Base-by-base conservation (phyloP, 2,113 vertebrate genomes). In the Peromyscus maniculatus region DNA sequence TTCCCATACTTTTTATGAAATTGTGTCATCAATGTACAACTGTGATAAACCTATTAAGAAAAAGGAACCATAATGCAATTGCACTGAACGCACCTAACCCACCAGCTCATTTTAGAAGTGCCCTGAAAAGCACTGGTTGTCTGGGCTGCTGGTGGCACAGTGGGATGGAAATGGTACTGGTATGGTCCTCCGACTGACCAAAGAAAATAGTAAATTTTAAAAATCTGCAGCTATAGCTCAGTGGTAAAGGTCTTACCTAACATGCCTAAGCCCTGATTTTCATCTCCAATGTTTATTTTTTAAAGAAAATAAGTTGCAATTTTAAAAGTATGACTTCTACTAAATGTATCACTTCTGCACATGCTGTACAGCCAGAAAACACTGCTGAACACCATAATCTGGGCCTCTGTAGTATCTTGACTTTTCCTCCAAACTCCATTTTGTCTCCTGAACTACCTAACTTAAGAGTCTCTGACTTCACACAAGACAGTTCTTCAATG, bases 381-480 rank as follows among this genome's bases (percentile, higher is more conserved):
- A 21, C 46, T 75, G 10, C 28, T 33, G 33, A 55, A 46, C 17
- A 43, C 49, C 33, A 7, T 36, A 77, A 75, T 28, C 57, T 57
- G 49, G 33, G 46, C 62, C 52, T 79, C 49, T 71, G 11, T 24
- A 49, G 15, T 67, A 19, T 90, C 62, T 77, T 91, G 8, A 52
- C 46, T 75, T 91, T 89, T n/a, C 2, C 10, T 87, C 0, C 15
- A 33, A 86, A 88, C 9, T 31, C 83, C 15, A 91, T 28, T 62
- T 93, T 71, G 4, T 28, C 92, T 95, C 86, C 55, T 39, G 79
- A 87, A 59, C 33, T 69, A 66, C 17, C 36, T 69, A 75, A 84
- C 84, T 17, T 55, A 19, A 19, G 31, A 52, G 39, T 87, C 83
- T 89, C 89, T 71, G 49, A 46, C 64, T 91, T 90, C 24, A 80